phyloP scores from a whole-genome alignment of 2,888 invertebrate species.

The Nymphalis c-album region DNA sequence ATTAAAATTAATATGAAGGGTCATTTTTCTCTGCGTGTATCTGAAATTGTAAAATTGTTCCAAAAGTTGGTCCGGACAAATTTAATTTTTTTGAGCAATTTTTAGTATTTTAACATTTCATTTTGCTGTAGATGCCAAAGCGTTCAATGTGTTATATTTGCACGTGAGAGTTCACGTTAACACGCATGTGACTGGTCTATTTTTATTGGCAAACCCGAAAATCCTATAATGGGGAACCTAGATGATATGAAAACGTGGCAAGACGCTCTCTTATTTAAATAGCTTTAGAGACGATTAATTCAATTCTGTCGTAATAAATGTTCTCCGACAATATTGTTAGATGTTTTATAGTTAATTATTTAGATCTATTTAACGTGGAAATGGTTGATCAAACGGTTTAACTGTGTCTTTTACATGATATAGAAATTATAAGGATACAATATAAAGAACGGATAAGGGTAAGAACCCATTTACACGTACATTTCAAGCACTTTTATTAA shows the following conservation, averaged over 20 bases:
- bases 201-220: slow-evolving; percentile 27
- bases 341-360: too few relatives aligned
- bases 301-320: not conserved
- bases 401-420: too few relatives aligned
- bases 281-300: slow-evolving; percentile 4
- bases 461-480: too few relatives aligned
- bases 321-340: not conserved
- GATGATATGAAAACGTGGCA: slow-evolving; percentile 24
- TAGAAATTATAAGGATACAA: too few relatives aligned
- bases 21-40: not conserved
- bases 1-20: not conserved
- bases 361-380: too few relatives aligned
- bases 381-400: too few relatives aligned
- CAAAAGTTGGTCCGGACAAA: not conserved
- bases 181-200: slow-evolving; percentile 30
- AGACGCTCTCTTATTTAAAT: slow-evolving; percentile 8
- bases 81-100: not conserved
- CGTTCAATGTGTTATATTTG: slow-evolving; percentile 7
- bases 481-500: too few relatives aligned
- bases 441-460: too few relatives aligned
- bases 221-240: slow-evolving; percentile 25
- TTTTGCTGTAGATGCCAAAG: not conserved
- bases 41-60: not conserved
- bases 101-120: not conserved
- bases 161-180: slow-evolving; percentile 20